Percentiles rank a stretch among this genome's conserved stretches.
Evolutionary conservation across 2,113 vertebrate species (phyloP).

Genomic region (Gnathonemus longibarbis): DNA sequence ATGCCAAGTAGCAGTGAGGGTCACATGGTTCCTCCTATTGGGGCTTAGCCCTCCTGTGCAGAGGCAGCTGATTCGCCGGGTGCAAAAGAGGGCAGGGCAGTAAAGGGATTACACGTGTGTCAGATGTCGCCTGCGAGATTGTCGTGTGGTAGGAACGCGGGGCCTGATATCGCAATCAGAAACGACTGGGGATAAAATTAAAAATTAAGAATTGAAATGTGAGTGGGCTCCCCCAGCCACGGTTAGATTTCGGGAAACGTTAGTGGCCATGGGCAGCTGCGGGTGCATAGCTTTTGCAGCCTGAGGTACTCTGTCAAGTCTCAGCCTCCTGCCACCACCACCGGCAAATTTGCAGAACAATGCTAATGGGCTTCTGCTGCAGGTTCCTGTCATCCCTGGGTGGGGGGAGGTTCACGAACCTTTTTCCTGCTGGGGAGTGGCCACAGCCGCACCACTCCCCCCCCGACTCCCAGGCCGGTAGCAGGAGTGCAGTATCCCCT

Average conservation of each 20-base stretch:
- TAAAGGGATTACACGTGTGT: background rate
- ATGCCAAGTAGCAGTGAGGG: background rate
- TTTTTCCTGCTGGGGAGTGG: background rate
- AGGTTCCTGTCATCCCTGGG: background rate
- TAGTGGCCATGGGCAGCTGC: background rate
- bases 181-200: background rate
- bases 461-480: background rate
- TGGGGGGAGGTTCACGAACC: background rate
- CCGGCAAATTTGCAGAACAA: background rate
- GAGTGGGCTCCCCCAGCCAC: background rate
- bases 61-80: background rate
- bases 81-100: background rate
- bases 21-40: background rate
- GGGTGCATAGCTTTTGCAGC: background rate
- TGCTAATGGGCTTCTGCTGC: background rate
- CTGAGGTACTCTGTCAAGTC: background rate
- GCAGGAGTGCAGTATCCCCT: background rate
- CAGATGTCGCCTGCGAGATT: background rate
- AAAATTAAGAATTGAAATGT: background rate
- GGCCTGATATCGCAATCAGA: background rate
- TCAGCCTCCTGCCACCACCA: background rate
- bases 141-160: background rate
- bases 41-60: background rate
- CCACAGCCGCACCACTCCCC: background rate
- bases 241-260: background rate